Conservation (phyloP, 1,140 invertebrate species). For the Plodia interpunctella region DNA sequence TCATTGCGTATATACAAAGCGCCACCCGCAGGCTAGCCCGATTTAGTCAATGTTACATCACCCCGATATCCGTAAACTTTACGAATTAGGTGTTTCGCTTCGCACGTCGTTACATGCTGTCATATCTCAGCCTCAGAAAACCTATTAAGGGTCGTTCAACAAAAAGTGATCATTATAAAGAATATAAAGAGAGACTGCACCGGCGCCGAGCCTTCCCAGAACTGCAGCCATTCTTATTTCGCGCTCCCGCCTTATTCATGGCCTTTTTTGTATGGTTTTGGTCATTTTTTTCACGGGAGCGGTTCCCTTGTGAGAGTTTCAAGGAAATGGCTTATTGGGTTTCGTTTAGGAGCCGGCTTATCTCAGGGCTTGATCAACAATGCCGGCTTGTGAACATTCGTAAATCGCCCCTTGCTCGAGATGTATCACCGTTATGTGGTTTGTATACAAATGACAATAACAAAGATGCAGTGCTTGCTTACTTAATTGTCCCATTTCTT, state of each 20-base stretch:
- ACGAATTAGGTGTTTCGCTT: conserved; percentile 25
- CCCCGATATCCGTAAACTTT: conserved; percentile 28
- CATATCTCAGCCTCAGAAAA: conserved; percentile 61
- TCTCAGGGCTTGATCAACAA: conserved; percentile 55
- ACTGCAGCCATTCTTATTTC: conserved; percentile 72
- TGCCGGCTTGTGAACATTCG: conserved; percentile 39
- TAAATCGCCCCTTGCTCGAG: conserved; percentile 37
- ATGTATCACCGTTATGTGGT: neutral
- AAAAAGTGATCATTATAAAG: conserved; percentile 74
- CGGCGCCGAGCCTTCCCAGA: conserved; percentile 74
- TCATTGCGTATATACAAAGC: conserved; percentile 22
- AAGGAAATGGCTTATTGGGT: conserved; percentile 73
- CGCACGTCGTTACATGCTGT: conserved; percentile 37
- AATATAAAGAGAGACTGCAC: conserved; percentile 65
- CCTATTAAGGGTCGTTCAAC: conserved; percentile 66
- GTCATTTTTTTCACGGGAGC: conserved; percentile 69
- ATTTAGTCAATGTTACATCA: conserved; percentile 18
- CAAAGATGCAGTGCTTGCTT: neutral
- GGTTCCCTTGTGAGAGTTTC: conserved; percentile 66
- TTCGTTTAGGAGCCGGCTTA: conserved; percentile 65
- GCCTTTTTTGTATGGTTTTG: conserved; percentile 63
- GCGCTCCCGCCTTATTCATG: conserved; percentile 72
- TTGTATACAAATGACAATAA: neutral
- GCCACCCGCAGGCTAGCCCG: conserved; percentile 14
- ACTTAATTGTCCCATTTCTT: neutral